Evolutionary conservation across 2,888 invertebrate genomes (phyloP).

Genomic region (Syrphus vitripennis): DNA sequence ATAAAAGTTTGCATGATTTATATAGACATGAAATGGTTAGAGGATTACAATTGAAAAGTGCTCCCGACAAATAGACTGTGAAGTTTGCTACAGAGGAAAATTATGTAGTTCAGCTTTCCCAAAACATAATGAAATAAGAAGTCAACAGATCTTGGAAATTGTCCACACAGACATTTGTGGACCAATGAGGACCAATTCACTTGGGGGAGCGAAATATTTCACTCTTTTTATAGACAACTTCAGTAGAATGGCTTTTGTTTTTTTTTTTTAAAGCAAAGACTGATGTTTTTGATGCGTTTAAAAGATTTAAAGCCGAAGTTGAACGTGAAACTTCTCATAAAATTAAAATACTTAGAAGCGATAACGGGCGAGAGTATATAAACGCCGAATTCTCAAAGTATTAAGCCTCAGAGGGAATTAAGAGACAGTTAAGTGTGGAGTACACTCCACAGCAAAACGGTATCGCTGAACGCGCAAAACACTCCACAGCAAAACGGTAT

Average conservation of each 20-base stretch:
- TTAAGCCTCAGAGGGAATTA: neutral
- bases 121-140: neutral
- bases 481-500: too few species aligned
- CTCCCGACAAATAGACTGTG: slow-evolving; percentile 1
- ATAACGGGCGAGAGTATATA: too few species aligned
- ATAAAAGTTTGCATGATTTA: slow-evolving; percentile 15
- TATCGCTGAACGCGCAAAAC: too few species aligned
- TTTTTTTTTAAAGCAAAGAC: neutral
- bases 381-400: neutral
- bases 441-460: slow-evolving; percentile 20
- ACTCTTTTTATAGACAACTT: too few species aligned
- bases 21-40: slow-evolving; percentile 14
- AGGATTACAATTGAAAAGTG: neutral
- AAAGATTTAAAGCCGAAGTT: slow-evolving; percentile 7
- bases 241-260: too few species aligned
- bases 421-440: neutral
- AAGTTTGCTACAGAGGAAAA: slow-evolving; percentile 2
- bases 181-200: too few species aligned
- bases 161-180: too few species aligned
- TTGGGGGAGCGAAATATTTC: too few species aligned
- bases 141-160: too few species aligned
- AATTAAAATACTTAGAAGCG: slow-evolving; percentile 19
- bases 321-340: slow-evolving; percentile 22
- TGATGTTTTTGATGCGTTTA: neutral
- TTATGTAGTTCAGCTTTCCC: neutral